These are phyloP conservation scores for Zosterops japonicus DNA, from an alignment of 2,113 vertebrate genomes.

Conservation along the genomic window DNA sequence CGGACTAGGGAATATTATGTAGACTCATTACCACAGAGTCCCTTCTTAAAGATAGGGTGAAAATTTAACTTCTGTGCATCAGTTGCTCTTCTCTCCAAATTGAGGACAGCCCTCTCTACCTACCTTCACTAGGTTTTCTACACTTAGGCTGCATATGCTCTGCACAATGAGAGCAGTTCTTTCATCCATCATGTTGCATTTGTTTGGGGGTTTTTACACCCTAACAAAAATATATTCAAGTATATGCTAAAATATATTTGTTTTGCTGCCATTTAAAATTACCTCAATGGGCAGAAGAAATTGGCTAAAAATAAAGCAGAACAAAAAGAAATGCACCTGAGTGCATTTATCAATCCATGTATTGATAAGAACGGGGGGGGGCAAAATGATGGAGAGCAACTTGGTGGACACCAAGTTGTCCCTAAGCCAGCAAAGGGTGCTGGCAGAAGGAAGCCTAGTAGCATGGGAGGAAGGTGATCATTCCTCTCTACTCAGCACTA, in stretches of 20 bases:
- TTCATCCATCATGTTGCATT: neutral
- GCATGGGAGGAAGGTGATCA: neutral
- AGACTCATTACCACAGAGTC: neutral
- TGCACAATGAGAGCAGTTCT: neutral
- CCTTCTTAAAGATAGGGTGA: neutral
- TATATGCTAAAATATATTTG: neutral
- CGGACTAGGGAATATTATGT: neutral
- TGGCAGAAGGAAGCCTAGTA: neutral
- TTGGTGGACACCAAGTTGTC: neutral
- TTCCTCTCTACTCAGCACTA: neutral
- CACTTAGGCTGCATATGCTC: neutral
- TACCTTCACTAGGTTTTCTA: neutral
- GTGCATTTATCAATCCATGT: no score
- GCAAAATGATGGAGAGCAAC: neutral
- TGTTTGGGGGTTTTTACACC: neutral
- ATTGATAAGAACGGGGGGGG: fast-evolving
- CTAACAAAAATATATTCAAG: neutral
- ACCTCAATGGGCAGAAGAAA: neutral
- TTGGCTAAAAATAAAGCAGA: neutral
- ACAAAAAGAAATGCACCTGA: neutral
- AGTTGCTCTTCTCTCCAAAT: neutral
- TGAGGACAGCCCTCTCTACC: neutral
- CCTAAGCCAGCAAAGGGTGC: neutral
- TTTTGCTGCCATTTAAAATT: neutral
- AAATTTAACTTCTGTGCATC: neutral